Conservation (phyloP, 2,888 invertebrate genomes). For the Eumerus sabulonum region DNA sequence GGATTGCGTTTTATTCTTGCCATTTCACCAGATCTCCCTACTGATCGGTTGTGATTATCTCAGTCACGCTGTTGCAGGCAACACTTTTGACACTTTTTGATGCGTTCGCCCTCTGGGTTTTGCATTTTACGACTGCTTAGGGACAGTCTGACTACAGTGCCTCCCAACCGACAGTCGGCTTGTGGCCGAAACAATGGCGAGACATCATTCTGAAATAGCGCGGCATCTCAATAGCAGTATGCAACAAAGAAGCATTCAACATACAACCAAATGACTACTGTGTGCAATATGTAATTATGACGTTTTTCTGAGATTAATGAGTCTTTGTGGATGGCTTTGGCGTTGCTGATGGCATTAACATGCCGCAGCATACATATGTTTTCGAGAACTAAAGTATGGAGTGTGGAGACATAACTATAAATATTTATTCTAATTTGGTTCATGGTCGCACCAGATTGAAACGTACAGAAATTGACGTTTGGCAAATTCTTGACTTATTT, state of each 20-base stretch:
- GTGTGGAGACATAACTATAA: constrained; percentile 19
- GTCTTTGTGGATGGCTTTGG: constrained; percentile 51
- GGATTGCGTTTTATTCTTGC: too few species aligned
- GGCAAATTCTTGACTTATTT: neutral
- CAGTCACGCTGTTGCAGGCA: constrained; percentile 50
- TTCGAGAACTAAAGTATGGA: neutral
- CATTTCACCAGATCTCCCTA: too few species aligned
- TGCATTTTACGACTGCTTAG: constrained; percentile 40
- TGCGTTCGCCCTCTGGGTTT: constrained; percentile 19
- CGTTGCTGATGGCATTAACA: constrained; percentile 15
- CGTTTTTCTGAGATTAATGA: constrained; percentile 63
- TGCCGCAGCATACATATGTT: too few species aligned
- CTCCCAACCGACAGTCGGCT: neutral
- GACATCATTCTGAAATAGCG: constrained; percentile 18
- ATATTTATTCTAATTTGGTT: constrained; percentile 48
- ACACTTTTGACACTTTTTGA: constrained; percentile 55
- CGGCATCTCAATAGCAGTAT: constrained; percentile 32
- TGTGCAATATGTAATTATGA: constrained; percentile 51
- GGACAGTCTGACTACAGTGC: constrained; percentile 8
- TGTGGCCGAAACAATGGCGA: constrained; percentile 22
- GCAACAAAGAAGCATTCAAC: constrained; percentile 48
- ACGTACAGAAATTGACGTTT: neutral
- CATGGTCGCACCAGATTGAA: constrained; percentile 22
- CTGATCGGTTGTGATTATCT: constrained; percentile 34
- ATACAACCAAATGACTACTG: constrained; percentile 11